phyloP scores from a whole-genome alignment of 2,113 vertebrate species.

The Ptyas mucosa region DNA sequence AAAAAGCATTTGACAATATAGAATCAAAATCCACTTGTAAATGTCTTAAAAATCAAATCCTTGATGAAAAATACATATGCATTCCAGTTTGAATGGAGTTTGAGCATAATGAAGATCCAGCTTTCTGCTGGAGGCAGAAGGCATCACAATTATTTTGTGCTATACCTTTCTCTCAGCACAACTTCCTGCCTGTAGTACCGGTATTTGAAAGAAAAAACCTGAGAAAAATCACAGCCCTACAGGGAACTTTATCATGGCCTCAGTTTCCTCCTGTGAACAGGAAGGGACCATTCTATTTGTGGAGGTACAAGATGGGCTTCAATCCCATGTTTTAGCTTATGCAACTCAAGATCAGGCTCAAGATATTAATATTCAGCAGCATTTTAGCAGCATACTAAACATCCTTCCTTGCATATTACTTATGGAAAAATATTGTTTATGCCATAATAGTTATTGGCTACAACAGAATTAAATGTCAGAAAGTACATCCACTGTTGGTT shows the following conservation, averaged over 20 bases:
- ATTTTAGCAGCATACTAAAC: not conserved
- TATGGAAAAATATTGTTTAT: not conserved
- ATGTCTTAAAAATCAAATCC: not conserved
- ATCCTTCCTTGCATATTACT: not conserved
- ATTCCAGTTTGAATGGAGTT: not conserved
- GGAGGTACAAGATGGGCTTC: not conserved
- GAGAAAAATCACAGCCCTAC: not conserved
- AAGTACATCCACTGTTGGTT: slow-evolving; percentile 13
- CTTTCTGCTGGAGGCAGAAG: not conserved
- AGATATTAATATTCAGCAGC: not conserved
- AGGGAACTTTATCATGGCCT: not conserved
- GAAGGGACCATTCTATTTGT: not conserved
- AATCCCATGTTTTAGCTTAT: not conserved
- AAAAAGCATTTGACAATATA: not conserved
- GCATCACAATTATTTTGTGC: not conserved
- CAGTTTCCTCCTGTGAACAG: not conserved
- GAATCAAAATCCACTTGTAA: not conserved
- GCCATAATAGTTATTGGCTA: not conserved
- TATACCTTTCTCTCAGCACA: not conserved
- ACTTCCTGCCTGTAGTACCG: not conserved
- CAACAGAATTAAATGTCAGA: slow-evolving; percentile 25
- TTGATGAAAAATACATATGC: not conserved
- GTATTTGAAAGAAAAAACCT: not conserved
- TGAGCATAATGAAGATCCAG: not conserved
- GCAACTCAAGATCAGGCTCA: not conserved